Evolutionary conservation across 2,888 invertebrate genomes (phyloP), one percentile per base, ranked within the genome.

Genomic region (Bombylius discolor): DNA sequence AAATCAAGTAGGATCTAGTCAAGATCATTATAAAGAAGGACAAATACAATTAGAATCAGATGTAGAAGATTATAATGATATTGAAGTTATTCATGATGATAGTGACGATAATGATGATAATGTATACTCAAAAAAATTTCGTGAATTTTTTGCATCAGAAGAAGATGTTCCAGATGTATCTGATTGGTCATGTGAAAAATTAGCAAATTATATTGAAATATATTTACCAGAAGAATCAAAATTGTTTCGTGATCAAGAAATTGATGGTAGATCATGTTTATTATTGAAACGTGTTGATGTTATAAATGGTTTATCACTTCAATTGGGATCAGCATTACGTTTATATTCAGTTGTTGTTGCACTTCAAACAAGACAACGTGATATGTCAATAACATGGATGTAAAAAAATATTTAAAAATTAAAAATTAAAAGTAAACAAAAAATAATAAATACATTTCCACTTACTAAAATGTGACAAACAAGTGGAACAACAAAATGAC

Each of bases 201-300:
- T 95, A 2, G 86, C 83, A 67, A 79, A 82, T 52, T 94, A 87
- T 72, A 87, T 95, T 66, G 76, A 77, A 3, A 81, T 84, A 61
- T 81, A 85, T 67, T 91, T 92, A 62, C 84, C 86, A 0, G 82
- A 84, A 55, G 87, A 89, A 67, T 91, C 94, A 1, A 79, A 82
- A 56, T 81, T 87, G 42, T 89, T 96, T 63, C 81, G 81, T 67
- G 85, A 89, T 62, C 90, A 94, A 79, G 92, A 94, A 69, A 92
- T 96, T 60, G 96, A 96, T 77, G 96, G 96, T 0, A 83, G 84
- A 65, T 89, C 92, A 1, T 72, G 96, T 55, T 77, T 93, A 58
- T 79, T 96, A 65, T 82, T 96, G 71, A 85, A 86, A 64, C 79
- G 95, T 61, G 81, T 83, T 46, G 94, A 95, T 68, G 88, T 96